Evolutionary conservation across 2,113 vertebrate species (phyloP).

Genomic region (Chitala chitala): DNA sequence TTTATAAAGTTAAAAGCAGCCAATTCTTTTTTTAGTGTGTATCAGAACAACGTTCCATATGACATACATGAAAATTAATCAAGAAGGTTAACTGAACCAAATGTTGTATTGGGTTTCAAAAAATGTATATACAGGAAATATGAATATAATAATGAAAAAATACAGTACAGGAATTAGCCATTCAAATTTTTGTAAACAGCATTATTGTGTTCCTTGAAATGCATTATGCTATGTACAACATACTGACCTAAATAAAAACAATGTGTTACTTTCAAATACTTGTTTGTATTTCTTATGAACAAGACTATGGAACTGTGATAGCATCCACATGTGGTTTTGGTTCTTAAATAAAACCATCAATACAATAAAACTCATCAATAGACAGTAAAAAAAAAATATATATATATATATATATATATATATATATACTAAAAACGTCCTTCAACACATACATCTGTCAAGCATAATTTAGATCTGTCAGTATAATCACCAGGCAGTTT

Average conservation of each 20-base stretch:
- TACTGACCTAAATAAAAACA: conserved; percentile 59
- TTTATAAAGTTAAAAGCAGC: conserved; percentile 53
- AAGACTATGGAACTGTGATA: background rate
- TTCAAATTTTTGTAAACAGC: conserved; percentile 36
- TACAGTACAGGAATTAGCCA: conserved; percentile 34
- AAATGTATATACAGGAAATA: conserved; percentile 42
- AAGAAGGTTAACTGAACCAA: conserved; percentile 34
- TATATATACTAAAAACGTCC: background rate
- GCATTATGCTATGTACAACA: conserved; percentile 50
- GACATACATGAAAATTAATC: conserved; percentile 30
- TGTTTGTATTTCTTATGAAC: conserved; percentile 21
- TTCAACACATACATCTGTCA: background rate
- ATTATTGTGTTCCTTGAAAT: conserved; percentile 46
- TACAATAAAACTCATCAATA: background rate
- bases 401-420: background rate
- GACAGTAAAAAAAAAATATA: too few species aligned
- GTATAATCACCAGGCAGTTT: too few species aligned
- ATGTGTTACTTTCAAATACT: conserved; percentile 49
- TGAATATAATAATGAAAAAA: conserved; percentile 26
- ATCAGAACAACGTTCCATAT: conserved; percentile 45
- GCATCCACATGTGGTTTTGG: background rate
- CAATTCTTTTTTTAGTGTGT: conserved; percentile 46
- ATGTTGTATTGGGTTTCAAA: conserved; percentile 36
- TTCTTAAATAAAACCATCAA: background rate
- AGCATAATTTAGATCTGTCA: too few species aligned